Evolutionary conservation across 92 coral and sea anemone genomes (phyloP).

Genomic region (Desmophyllum pertusum): DNA sequence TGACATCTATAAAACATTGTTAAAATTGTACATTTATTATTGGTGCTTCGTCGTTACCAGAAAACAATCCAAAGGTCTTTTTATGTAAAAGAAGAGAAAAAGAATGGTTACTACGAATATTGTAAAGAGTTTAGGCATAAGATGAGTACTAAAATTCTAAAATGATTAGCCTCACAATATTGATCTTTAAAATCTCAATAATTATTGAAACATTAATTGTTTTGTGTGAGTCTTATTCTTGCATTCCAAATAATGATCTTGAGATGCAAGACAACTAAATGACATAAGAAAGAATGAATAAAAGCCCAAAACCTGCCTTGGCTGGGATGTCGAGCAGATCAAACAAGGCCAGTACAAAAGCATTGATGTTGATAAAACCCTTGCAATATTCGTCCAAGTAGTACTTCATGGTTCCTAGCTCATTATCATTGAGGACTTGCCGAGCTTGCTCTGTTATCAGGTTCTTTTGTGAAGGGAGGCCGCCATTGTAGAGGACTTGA

Average conservation of each 20-base stretch:
- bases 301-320: constrained; percentile 68
- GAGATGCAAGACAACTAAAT: too few species aligned
- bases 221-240: not conserved
- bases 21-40: too few species aligned
- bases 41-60: too few species aligned
- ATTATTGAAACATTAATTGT: too few species aligned
- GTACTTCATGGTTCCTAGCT: constrained; percentile 83
- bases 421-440: constrained; percentile 77
- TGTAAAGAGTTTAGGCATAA: not conserved
- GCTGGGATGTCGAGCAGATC: constrained; percentile 85
- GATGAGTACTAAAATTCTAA: too few species aligned
- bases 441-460: constrained; percentile 84
- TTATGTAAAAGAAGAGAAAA: too few species aligned
- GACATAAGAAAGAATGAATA: not conserved
- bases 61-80: too few species aligned
- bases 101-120: too few species aligned
- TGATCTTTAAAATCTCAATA: too few species aligned
- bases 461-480: constrained; percentile 77
- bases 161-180: too few species aligned
- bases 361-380: constrained; percentile 66
- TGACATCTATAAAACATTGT: constrained; percentile 85
- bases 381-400: constrained; percentile 84
- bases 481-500: constrained; percentile 83
- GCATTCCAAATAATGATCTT: not conserved
- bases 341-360: constrained; percentile 86